Evolutionary conservation across 2,113 vertebrate species (phyloP), one percentile per base, ranked within the genome.

Genomic region (Dasyornis broadbenti): DNA sequence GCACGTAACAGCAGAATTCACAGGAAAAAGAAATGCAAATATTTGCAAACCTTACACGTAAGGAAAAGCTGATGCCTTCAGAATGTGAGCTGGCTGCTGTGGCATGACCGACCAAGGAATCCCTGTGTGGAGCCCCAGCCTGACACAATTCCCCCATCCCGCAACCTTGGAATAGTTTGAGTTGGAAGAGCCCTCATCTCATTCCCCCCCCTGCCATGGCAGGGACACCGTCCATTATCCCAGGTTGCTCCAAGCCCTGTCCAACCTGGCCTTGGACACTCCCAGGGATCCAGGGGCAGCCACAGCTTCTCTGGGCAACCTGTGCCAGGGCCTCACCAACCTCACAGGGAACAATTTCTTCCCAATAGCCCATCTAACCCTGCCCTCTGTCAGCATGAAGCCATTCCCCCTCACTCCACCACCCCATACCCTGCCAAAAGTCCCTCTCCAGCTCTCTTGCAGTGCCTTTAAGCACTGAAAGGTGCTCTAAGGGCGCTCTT

Each of bases 41-140:
- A 33, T 79, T n/a, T 39, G 45, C 27, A 66, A 66, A 52, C 17
- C 42, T 70, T 6, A 11, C 31, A 61, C 37, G 66, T 33, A 57
- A 88, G 75, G 73, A 44, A 60, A 79, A 92, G 37, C 31, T 6
- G 45, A 27, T 7, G 20, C 54, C 63, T 28, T 28, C 42, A 45
- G 44, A 39, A 40, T 0, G 17, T 9, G 13, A 47, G n/a, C 0
- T 33, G 88, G 22, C 28, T 20, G 4, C 54, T 64, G 28, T 5
- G 69, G 39, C 21, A 9, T 0, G 35, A 45, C 15, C 9, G 65
- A 26, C 17, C 37, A 54, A 22, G 37, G n/a, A 76, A 83, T 15
- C 35, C 52, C 69, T 3, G 30, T 1, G 35, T 3, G 11, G 6
- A 64, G 35, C 86, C 44, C 37, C 10, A 59, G 0, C 13, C 57